These are phyloP conservation scores for Fundulus diaphanus DNA, from an alignment of 2,797 vertebrate genomes.

Conservation along the genomic window DNA sequence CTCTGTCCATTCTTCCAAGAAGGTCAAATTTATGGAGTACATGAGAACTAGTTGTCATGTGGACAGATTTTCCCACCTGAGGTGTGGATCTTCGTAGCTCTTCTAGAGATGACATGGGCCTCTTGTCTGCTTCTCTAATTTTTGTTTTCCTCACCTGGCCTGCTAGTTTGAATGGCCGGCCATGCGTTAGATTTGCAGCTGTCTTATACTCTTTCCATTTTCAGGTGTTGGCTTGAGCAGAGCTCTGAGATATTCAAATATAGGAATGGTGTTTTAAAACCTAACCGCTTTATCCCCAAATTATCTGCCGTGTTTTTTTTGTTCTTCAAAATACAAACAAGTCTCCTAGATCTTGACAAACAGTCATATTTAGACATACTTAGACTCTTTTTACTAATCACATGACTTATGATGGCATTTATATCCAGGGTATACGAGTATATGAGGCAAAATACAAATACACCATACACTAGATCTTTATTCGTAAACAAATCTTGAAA, in stretches of 20 bases:
- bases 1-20: no score
- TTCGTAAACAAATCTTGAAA: not conserved
- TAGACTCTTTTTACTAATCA: not conserved
- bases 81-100: no score
- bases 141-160: not conserved
- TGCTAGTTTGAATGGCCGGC: no score
- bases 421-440: no score
- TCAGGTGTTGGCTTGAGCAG: not conserved
- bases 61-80: no score
- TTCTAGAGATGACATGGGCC: no score
- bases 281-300: not conserved
- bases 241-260: not conserved
- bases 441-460: not conserved
- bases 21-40: no score
- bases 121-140: not conserved
- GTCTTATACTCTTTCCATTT: not conserved
- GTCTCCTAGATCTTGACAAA: not conserved
- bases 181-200: no score
- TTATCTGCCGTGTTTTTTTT: not conserved
- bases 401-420: not conserved
- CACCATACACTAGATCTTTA: not conserved
- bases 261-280: not conserved
- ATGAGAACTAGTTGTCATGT: no score
- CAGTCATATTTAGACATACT: not conserved
- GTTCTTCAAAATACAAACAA: not conserved